Percentiles rank a stretch among this genome's conserved stretches.
These are phyloP conservation scores for Nothocercus julius DNA, from an alignment of 2,113 vertebrate genomes.

Conservation along the genomic window DNA sequence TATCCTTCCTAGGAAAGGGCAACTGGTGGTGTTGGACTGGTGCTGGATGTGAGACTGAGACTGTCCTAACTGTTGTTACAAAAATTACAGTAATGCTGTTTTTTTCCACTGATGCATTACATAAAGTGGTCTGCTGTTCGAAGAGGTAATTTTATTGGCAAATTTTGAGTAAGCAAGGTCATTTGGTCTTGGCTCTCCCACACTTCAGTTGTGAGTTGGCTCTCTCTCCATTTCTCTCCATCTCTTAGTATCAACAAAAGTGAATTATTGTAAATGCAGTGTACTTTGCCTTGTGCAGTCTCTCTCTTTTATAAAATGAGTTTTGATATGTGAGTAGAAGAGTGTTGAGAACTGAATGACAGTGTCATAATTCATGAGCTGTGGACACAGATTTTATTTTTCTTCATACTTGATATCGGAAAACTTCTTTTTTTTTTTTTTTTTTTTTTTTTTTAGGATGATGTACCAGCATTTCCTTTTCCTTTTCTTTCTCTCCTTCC, in stretches of 20 bases:
- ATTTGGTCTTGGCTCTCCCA: not conserved
- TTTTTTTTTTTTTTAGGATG: not conserved
- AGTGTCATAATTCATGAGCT: not conserved
- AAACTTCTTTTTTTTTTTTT: not conserved
- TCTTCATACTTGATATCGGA: not conserved
- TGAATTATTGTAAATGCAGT: not conserved
- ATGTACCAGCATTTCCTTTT: conserved; percentile 6
- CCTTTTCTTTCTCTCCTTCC: conserved; percentile 4
- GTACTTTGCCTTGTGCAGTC: accelerated
- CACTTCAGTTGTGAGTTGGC: not conserved
- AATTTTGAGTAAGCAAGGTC: not conserved
- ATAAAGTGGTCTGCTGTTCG: not conserved
- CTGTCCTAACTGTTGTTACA: not conserved
- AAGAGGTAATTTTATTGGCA: not conserved
- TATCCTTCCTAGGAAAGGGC: not conserved
- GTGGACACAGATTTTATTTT: not conserved
- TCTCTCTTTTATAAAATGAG: not conserved
- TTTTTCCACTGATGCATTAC: not conserved
- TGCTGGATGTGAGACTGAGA: not conserved
- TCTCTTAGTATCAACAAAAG: not conserved
- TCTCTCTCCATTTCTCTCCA: not conserved
- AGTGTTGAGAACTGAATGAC: not conserved
- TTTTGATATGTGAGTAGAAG: not conserved
- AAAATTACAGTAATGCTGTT: not conserved
- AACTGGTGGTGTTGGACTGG: not conserved